Base-by-base conservation (phyloP, 2,113 vertebrate genomes). In the Lethenteron reissneri region DNA sequence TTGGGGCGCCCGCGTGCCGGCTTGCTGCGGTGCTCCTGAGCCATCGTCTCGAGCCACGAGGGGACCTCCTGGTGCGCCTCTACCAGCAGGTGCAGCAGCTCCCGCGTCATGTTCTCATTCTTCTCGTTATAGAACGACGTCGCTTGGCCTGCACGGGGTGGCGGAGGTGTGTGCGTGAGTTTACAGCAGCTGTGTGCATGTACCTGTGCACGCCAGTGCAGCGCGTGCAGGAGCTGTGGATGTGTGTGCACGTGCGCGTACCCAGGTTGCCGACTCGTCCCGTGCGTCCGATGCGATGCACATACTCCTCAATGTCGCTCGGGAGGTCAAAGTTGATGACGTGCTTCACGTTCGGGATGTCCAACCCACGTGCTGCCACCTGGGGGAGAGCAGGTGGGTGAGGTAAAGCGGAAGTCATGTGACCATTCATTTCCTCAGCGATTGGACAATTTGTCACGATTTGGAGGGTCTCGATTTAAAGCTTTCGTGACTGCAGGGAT, bases 121-220 rank as follows among this genome's bases (percentile, higher is more conserved):
- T 89, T 92, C 74, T 95, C 91, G 78, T 99, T 99, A 79, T 92
- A 96, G 83, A 99, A 99, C 21, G 94, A 97, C 73, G 94, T 99
- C 81, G 94, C 94, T 82, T 96, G 41, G 41, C 41, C 41, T 41
- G 41, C 41, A 41, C 41, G 41, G 41, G 41, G 41, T 41, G 41
- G 41, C 41, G 41, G 41, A 41, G 41, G 41, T 41, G 41, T 41
- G 41, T 41, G 41, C 41, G 41, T 41, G 41, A 41, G 41, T 41
- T 41, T 41, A 41, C 41, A 7, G 41, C 41, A 41, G 41, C 41
- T 41, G 41, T 41, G 41, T 41, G 41, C 41, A 5, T 41, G 41
- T 41, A 41, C 3, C 41, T 41, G 41, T 41, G 41, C 41, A 41
- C 41, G 41, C 41, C 41, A 41, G 41, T 41, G 41, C 41, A 7